Evolutionary conservation across 2,888 invertebrate species (phyloP), one percentile per base, ranked within the genome.

Genomic region (Ischnus inquisitorius): DNA sequence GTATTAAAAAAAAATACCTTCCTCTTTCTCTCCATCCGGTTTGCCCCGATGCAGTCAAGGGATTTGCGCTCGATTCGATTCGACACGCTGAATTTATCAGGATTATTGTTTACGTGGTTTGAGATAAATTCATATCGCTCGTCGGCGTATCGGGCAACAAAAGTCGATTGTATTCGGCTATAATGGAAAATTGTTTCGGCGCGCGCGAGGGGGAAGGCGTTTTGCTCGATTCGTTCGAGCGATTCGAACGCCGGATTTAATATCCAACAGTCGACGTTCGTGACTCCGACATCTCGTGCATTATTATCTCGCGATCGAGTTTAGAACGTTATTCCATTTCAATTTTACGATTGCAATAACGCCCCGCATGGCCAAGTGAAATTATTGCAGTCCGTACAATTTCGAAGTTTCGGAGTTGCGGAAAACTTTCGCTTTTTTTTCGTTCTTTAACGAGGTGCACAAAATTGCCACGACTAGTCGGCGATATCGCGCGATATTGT

Each of bases 211-310:
- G 34, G 34, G 34, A 8, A 34, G 0, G 57, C 12, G 4, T 57
- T 22, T 57, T 25, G 57, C 22, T 57, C 57, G 57, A 22, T 57
- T 57, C 14, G 25, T 25, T 25, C 22, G 14, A 22, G n/a, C 25
- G 4, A 57, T 25, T 57, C 12, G 14, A 57, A 57, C 3, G 3
- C 22, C 4, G 22, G 22, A 19, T 51, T 51, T 19, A 51, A 19
- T 51, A 57, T 22, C 25, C 25, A 57, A 57, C 57, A 12, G n/a
- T 8, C 19, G 57, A 57, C 25, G 14, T 57, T 57, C 57, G 57
- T 25, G 57, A 19, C 22, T 57, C 19, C 8, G 3, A 8, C 51
- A 16, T 34, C 51, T 51, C 25, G 57, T 4, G 14, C 57, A 57
- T 25, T 57, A 14, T 57, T 57, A 57, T 14, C 14, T 57, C 25